Evolutionary conservation across 1,140 invertebrate genomes (phyloP).

Genomic region (Drosophila ogumai): DNA sequence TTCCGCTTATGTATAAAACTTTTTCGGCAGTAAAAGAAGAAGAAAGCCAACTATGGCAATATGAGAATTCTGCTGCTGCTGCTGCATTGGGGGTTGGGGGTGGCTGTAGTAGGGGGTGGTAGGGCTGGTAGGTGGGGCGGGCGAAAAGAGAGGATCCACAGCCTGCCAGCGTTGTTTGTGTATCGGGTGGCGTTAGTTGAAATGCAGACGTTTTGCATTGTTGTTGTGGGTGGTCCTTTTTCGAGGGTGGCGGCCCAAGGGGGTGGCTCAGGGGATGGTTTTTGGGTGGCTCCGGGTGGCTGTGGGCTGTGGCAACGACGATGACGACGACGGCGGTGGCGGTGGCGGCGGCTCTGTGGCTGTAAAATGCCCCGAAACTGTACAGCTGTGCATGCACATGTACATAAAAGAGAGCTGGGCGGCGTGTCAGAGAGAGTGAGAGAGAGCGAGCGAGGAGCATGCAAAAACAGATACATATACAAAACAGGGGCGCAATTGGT

Average conservation of each 20-base stretch:
- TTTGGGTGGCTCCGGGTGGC: conserved; percentile 20
- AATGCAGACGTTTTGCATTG: conserved; percentile 82
- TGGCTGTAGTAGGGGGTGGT: background rate
- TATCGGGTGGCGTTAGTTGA: conserved; percentile 80
- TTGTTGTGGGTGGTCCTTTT: conserved; percentile 62
- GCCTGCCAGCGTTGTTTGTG: conserved; percentile 58
- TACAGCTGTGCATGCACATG: conserved; percentile 75
- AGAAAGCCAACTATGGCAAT: conserved; percentile 57
- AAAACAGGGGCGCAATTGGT: conserved; percentile 49
- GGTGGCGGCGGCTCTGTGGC: conserved; percentile 62
- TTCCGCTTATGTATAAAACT: conserved; percentile 74
- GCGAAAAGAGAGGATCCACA: conserved; percentile 22
- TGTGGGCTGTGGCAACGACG: conserved; percentile 31
- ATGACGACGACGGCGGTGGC: conserved; percentile 50
- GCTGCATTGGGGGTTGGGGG: conserved; percentile 45
- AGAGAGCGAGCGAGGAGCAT: conserved; percentile 49
- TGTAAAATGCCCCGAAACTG: conserved; percentile 80
- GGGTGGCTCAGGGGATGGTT: conserved; percentile 53
- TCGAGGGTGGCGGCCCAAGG: conserved; percentile 18
- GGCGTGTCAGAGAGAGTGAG: conserved; percentile 8
- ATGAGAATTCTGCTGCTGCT: conserved; percentile 60
- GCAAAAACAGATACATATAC: conserved; percentile 78
- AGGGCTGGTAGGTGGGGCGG: background rate
- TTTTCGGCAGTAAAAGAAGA: conserved; percentile 60
- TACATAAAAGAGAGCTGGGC: conserved; percentile 58